Percentiles rank a stretch among this genome's conserved stretches.
phyloP scores from a whole-genome alignment of 2,113 vertebrate genomes.

The Lota lota region DNA sequence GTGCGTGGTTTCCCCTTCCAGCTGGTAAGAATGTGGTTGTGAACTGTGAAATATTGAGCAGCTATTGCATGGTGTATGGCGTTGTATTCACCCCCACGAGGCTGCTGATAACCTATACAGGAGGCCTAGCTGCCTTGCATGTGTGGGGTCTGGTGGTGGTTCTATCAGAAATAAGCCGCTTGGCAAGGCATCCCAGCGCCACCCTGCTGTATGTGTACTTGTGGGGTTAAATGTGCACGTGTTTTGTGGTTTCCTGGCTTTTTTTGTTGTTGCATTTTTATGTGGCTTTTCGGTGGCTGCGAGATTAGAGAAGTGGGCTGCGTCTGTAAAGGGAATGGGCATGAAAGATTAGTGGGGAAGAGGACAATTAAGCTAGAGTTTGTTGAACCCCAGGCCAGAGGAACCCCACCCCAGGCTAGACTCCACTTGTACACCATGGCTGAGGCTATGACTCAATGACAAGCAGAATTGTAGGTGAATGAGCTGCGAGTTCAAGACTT shows the following conservation, averaged over 20 bases:
- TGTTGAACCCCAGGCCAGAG: conserved; percentile 21
- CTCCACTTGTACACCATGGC: conserved; percentile 29
- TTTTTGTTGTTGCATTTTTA: conserved; percentile 13
- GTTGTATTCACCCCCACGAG: conserved; percentile 17
- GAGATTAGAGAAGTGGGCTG: conserved; percentile 50
- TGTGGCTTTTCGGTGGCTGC: conserved; percentile 36
- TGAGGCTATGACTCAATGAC: conserved; percentile 14
- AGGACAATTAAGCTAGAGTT: conserved; percentile 49
- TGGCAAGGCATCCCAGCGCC: conserved; percentile 19
- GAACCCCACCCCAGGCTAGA: conserved; percentile 27
- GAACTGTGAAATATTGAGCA: conserved; percentile 13
- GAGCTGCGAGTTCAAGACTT: conserved; percentile 8
- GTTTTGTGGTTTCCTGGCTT: conserved; percentile 23
- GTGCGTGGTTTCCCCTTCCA: neutral
- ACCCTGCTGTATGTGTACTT: conserved; percentile 9
- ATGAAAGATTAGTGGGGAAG: conserved; percentile 46
- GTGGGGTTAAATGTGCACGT: conserved; percentile 7
- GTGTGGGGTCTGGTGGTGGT: conserved; percentile 9
- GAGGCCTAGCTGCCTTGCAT: conserved; percentile 15
- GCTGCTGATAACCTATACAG: neutral
- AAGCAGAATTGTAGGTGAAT: neutral
- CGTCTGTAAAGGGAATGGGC: conserved; percentile 41
- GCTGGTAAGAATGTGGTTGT: neutral
- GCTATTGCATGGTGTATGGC: neutral
- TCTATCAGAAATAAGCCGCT: conserved; percentile 15